These are phyloP conservation scores for Synanthedon myopaeformis DNA, from an alignment of 2,888 invertebrate species.

Conservation along the genomic window DNA sequence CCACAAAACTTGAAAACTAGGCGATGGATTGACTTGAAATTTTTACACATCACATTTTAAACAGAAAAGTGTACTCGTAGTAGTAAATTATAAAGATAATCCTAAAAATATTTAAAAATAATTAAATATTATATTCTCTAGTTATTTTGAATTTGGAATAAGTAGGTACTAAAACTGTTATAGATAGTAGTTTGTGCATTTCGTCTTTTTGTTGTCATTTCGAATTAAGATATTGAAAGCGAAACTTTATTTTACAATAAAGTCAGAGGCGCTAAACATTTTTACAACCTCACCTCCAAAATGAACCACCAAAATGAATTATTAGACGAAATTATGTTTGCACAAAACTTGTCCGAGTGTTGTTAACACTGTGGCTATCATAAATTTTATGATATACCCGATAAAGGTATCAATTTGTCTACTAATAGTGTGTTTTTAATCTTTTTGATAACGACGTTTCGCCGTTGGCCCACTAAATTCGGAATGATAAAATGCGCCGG, in stretches of 20 bases:
- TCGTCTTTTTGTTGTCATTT: no score
- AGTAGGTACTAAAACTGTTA: no score
- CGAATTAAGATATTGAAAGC: no score
- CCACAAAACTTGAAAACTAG: no score
- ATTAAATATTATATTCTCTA: no score
- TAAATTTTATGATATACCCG: slow-evolving; percentile 52
- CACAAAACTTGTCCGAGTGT: slow-evolving; percentile 46
- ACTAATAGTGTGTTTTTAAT: slow-evolving; percentile 36
- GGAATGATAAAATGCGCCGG: slow-evolving; percentile 30
- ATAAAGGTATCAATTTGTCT: slow-evolving; percentile 56
- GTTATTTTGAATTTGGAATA: no score
- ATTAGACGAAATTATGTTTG: slow-evolving; percentile 45
- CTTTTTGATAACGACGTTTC: slow-evolving; percentile 32
- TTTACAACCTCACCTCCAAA: background rate
- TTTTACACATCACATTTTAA: no score
- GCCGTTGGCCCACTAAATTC: slow-evolving; percentile 39
- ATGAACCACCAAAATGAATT: slow-evolving; percentile 8
- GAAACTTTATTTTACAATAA: background rate
- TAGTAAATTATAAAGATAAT: no score
- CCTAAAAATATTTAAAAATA: no score
- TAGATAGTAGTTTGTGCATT: no score
- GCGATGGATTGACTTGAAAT: no score
- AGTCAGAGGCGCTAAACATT: slow-evolving; percentile 6
- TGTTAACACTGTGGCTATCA: slow-evolving; percentile 35
- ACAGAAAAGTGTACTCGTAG: no score